Conservation (phyloP, 2,113 vertebrate genomes). For the Amphiprion percula region DNA sequence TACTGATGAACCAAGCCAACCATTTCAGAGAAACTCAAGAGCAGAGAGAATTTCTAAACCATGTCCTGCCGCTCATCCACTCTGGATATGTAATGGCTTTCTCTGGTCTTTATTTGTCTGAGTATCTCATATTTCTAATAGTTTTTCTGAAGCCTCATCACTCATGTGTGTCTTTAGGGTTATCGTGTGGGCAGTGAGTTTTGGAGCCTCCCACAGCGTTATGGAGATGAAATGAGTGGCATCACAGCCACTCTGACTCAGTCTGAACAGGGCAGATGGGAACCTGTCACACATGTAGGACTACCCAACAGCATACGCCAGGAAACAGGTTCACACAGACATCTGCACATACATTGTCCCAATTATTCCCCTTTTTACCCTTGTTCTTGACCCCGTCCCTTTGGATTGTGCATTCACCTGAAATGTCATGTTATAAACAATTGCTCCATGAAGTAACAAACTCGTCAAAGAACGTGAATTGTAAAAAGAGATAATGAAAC, state of each 20-base stretch:
- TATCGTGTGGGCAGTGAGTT: conserved; percentile 86
- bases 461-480: too few relatives aligned
- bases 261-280: conserved; percentile 81
- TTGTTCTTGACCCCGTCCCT: background rate
- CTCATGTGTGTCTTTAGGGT: conserved; percentile 75
- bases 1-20: conserved; percentile 89
- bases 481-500: too few relatives aligned
- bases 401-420: background rate
- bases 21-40: conserved; percentile 88
- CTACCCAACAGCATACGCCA: conserved; percentile 79
- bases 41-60: conserved; percentile 85
- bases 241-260: conserved; percentile 88
- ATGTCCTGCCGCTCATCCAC: conserved; percentile 80
- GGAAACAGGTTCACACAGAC: conserved; percentile 85
- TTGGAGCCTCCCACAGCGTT: conserved; percentile 87
- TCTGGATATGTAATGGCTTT: conserved; percentile 83
- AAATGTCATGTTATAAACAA: too few relatives aligned
- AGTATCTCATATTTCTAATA: background rate
- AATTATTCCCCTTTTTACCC: background rate
- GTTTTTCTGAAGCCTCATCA: background rate
- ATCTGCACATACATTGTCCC: background rate
- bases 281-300: conserved; percentile 83
- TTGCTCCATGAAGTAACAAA: too few relatives aligned
- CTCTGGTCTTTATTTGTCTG: background rate
- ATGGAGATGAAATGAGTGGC: conserved; percentile 90